Evolutionary conservation across 2,888 invertebrate genomes (phyloP).

Genomic region (Saturnia japonica): DNA sequence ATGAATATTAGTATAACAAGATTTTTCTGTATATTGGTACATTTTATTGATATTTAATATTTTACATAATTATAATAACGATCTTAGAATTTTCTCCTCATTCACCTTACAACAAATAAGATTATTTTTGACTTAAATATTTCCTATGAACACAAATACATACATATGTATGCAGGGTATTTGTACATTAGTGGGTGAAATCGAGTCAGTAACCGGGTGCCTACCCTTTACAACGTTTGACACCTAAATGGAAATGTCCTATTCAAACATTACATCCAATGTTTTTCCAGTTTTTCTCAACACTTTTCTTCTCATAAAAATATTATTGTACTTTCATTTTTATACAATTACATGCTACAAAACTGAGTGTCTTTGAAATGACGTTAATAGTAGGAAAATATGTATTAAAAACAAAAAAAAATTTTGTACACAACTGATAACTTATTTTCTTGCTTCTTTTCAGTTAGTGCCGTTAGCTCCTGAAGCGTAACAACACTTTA

Average conservation of each 20-base stretch:
- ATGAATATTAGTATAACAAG: no score
- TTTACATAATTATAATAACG: no score
- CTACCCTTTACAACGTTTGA: not conserved
- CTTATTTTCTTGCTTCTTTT: not conserved
- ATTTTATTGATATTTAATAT: no score
- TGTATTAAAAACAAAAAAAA: not conserved
- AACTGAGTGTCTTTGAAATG: not conserved
- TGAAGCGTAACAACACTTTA: not conserved
- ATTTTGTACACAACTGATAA: not conserved
- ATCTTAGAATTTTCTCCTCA: no score
- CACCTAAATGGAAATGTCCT: constrained; percentile 5
- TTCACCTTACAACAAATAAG: no score
- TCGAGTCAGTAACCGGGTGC: not conserved
- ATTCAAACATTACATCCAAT: not conserved
- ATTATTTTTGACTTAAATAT: no score
- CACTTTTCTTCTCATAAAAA: constrained; percentile 1
- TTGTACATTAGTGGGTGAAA: not conserved
- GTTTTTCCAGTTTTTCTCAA: not conserved
- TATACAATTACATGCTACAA: not conserved
- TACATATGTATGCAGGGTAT: not conserved
- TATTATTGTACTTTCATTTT: not conserved
- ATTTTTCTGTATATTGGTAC: no score
- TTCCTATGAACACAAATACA: no score
- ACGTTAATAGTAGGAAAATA: not conserved
- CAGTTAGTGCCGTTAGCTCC: not conserved